Conservation (phyloP, 2,888 invertebrate species). For the Drosophila putrida region DNA sequence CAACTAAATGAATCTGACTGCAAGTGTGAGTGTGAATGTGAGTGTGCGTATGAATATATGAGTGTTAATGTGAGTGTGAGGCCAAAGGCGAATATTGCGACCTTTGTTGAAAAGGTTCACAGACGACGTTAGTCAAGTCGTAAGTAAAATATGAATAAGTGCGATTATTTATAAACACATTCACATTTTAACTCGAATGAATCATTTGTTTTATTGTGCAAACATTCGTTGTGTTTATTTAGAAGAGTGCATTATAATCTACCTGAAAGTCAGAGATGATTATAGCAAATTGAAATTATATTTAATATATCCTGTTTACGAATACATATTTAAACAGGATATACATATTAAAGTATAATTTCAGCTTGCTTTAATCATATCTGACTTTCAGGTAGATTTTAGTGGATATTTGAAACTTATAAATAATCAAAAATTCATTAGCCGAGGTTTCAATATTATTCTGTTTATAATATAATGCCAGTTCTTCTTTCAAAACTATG, state of each 20-base stretch:
- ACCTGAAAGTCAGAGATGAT: too few species aligned
- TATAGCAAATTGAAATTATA: too few species aligned
- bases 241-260: slow-evolving; percentile 1
- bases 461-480: too few species aligned
- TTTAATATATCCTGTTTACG: too few species aligned
- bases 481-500: too few species aligned
- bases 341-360: neutral
- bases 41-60: slow-evolving; percentile 12
- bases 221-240: neutral
- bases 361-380: too few species aligned
- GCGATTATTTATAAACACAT: slow-evolving; percentile 14
- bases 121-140: slow-evolving; percentile 13
- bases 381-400: too few species aligned
- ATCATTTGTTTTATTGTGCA: slow-evolving; percentile 4
- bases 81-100: slow-evolving; percentile 33
- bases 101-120: slow-evolving; percentile 13
- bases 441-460: too few species aligned
- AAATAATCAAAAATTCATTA: too few species aligned
- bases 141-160: slow-evolving; percentile 6
- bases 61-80: neutral
- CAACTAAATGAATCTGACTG: slow-evolving; percentile 29
- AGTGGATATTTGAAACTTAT: too few species aligned
- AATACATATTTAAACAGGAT: neutral
- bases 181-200: slow-evolving; percentile 25
- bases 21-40: slow-evolving; percentile 6